Evolutionary conservation across 1,140 invertebrate genomes (phyloP).

Genomic region (Arion vulgaris): DNA sequence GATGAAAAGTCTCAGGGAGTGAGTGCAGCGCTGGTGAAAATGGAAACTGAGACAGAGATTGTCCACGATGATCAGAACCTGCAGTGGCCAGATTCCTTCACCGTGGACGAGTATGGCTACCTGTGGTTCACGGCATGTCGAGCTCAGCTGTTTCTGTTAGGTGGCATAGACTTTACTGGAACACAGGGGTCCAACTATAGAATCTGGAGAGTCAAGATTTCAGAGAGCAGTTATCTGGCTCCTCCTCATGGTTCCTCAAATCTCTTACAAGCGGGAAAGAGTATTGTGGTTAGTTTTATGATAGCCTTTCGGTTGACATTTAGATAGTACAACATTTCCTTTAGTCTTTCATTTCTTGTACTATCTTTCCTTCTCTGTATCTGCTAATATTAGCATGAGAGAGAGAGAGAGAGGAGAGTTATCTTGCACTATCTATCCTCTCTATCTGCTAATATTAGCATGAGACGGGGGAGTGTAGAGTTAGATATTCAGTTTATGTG

Average conservation of each 20-base stretch:
- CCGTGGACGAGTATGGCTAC: slow-evolving; percentile 30
- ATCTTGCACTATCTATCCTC: too few species aligned
- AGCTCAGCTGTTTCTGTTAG: slow-evolving; percentile 20
- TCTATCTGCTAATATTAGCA: too few species aligned
- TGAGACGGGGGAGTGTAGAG: too few species aligned
- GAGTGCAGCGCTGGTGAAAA: background rate
- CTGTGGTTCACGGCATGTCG: slow-evolving; percentile 28
- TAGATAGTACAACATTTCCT: too few species aligned
- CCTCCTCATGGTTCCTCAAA: too few species aligned
- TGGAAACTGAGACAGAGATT: slow-evolving; percentile 14
- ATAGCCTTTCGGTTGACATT: too few species aligned
- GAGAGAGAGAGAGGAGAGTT: too few species aligned
- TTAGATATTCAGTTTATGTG: too few species aligned
- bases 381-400: background rate
- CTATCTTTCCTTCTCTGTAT: too few species aligned
- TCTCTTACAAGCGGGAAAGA: too few species aligned
- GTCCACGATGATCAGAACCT: background rate
- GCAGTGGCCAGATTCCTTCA: slow-evolving; percentile 29
- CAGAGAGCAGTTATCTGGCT: slow-evolving; percentile 14
- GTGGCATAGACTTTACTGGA: slow-evolving; percentile 20
- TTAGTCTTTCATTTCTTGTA: too few species aligned
- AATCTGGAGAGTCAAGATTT: slow-evolving; percentile 26
- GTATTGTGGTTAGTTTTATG: too few species aligned
- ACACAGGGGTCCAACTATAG: slow-evolving; percentile 16
- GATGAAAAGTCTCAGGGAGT: background rate